A percentile compares a stretch with the other conserved stretches of the same genome.
These are phyloP conservation scores for Camelus bactrianus DNA, from an alignment of 2,113 vertebrate genomes.

Conservation along the genomic window DNA sequence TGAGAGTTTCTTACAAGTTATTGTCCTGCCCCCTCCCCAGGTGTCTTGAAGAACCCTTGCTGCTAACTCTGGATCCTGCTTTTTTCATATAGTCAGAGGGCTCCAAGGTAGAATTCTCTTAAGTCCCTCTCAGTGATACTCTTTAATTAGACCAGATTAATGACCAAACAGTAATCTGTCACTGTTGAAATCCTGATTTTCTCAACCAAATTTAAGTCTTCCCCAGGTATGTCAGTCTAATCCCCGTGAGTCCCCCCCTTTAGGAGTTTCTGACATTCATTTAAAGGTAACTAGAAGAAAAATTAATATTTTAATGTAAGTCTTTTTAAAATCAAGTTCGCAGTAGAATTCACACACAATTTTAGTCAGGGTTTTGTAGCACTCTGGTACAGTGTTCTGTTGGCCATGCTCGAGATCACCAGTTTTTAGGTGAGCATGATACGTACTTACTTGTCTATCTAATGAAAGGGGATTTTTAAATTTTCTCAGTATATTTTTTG, in stretches of 20 bases:
- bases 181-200: conserved; percentile 60
- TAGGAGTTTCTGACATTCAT: conserved; percentile 51
- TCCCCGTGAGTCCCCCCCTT: background rate
- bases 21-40: conserved; percentile 81
- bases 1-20: conserved; percentile 84
- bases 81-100: conserved; percentile 86
- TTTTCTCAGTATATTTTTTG: conserved; percentile 68
- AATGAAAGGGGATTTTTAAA: conserved; percentile 67
- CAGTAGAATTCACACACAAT: background rate
- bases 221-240: background rate
- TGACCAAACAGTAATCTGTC: conserved; percentile 47
- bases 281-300: conserved; percentile 70
- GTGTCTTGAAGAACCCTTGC: conserved; percentile 87
- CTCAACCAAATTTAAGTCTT: conserved; percentile 52
- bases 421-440: conserved; percentile 37
- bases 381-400: background rate
- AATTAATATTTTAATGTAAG: conserved; percentile 50
- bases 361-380: conserved; percentile 53
- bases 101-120: conserved; percentile 81
- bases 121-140: conserved; percentile 14
- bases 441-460: conserved; percentile 31
- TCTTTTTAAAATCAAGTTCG: conserved; percentile 51
- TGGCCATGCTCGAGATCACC: background rate
- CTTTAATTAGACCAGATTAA: conserved; percentile 53
- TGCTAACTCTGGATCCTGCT: conserved; percentile 88